Evolutionary conservation across 1,140 invertebrate genomes (phyloP).

Genomic region (Paraescarpia echinospica): DNA sequence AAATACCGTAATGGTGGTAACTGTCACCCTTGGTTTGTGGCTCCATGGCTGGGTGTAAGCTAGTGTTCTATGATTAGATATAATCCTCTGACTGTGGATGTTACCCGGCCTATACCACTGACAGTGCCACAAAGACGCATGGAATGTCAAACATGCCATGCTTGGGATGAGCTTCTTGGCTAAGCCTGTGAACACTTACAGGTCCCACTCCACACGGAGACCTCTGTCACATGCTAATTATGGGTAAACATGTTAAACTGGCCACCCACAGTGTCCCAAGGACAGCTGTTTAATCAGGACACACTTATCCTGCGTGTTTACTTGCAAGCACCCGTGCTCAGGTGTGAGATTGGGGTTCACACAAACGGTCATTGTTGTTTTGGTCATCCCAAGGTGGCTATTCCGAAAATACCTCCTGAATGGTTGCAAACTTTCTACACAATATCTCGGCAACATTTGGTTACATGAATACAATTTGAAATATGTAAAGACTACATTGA

Average conservation of each 20-base stretch:
- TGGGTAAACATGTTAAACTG: not conserved
- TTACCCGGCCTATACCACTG: not conserved
- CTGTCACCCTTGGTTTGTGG: too few relatives aligned
- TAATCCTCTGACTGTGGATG: not conserved
- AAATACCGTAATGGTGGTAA: too few relatives aligned
- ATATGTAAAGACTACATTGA: not conserved
- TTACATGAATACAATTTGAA: not conserved
- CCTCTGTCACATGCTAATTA: not conserved
- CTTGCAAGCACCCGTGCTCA: not conserved
- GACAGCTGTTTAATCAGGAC: not conserved
- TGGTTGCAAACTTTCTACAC: not conserved
- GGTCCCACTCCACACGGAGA: not conserved
- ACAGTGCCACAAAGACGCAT: not conserved
- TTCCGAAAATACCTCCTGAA: not conserved
- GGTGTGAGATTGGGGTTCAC: not conserved
- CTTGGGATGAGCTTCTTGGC: not conserved
- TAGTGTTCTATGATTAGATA: too few relatives aligned
- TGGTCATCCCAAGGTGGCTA: not conserved
- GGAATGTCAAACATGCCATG: not conserved
- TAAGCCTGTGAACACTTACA: not conserved
- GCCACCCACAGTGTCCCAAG: not conserved
- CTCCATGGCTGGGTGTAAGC: too few relatives aligned
- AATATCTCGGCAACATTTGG: not conserved
- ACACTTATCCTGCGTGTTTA: not conserved
- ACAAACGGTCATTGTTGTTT: not conserved